Base-by-base conservation (phyloP, 2,888 invertebrate genomes). In the Athetis lepigone region DNA sequence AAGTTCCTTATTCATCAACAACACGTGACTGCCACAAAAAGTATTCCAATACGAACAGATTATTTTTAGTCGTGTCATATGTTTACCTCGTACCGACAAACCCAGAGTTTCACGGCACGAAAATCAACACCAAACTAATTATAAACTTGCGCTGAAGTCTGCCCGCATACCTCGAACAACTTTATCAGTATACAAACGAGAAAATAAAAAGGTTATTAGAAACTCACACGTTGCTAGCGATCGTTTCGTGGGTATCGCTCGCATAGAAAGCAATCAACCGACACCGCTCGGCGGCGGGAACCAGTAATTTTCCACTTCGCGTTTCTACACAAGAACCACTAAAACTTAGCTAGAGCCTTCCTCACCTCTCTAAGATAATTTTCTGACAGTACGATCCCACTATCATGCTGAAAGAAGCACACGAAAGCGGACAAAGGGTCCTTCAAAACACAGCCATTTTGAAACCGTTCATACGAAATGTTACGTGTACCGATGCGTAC, bases 401-500 rank as follows among this genome's bases (percentile, higher is more conserved):
- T 96, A 95, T 95, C 96, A 96, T 96, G 95, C 95, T 96, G 96
- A 95, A 95, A 96, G 94, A 95, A 95, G 95, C 89, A 90, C 85
- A 93, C 91, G 95, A 96, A 96, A 95, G 93, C 92, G 96, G 94
- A 95, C 95, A 96, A 96, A 96, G 95, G 94, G 95, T 95, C 95
- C 95, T 95, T 96, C 96, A 96, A 96, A 96, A 96, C 95, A 96
- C 96, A 96, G 96, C 96, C 96, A 96, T 96, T 96, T 96, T 96
- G 96, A 95, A 95, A 95, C 94, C 85, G 94, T 94, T 88, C 90
- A 63, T 89, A 92, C 67, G 84, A 90, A 94, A 93, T 93, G 94
- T 94, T 95, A 94, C 93, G 92, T 94, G 92, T 92, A 90, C 89
- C 80, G 87, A 82, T 86, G 79, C 77, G 85, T 89, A 86, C 83